Percentiles rank a stretch among this genome's conserved stretches.
These are phyloP conservation scores for Zapus hudsonius DNA, from an alignment of 2,113 vertebrate genomes.

Conservation along the genomic window DNA sequence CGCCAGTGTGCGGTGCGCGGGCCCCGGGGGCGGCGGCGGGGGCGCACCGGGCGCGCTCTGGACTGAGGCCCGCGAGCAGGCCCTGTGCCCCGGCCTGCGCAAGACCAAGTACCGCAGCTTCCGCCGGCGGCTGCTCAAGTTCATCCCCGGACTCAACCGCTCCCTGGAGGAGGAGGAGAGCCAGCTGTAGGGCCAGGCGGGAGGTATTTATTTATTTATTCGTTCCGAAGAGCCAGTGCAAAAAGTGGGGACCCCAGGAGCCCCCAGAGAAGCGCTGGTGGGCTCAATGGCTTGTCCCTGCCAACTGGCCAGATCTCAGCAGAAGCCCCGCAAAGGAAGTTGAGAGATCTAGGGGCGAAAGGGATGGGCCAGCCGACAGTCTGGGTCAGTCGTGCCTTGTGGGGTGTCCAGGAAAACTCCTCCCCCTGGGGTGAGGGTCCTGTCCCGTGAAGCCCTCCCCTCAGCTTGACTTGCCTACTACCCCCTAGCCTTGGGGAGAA, in stretches of 20 bases:
- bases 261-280: background rate
- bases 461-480: conserved; percentile 50
- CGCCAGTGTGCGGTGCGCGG: conserved; percentile 90
- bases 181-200: conserved; percentile 88
- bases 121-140: conserved; percentile 92
- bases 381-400: conserved; percentile 76
- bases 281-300: background rate
- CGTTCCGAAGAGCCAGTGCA: conserved; percentile 10
- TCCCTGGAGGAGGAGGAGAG: conserved; percentile 97
- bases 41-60: conserved; percentile 69
- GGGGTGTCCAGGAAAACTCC: conserved; percentile 36
- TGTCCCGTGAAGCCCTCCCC: conserved; percentile 63
- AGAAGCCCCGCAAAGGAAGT: background rate
- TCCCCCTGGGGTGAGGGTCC: background rate
- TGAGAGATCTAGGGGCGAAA: conserved; percentile 9
- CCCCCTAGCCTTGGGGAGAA: conserved; percentile 32
- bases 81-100: conserved; percentile 85
- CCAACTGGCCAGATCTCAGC: background rate
- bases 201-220: conserved; percentile 90
- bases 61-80: conserved; percentile 80
- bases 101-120: conserved; percentile 94
- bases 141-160: conserved; percentile 96
- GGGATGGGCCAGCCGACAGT: background rate
- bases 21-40: conserved; percentile 69
- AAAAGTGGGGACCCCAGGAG: background rate